Percentiles rank a stretch among this genome's conserved stretches.
Evolutionary conservation across 2,888 invertebrate genomes (phyloP).

Genomic region (Dromius quadrimaculatus): DNA sequence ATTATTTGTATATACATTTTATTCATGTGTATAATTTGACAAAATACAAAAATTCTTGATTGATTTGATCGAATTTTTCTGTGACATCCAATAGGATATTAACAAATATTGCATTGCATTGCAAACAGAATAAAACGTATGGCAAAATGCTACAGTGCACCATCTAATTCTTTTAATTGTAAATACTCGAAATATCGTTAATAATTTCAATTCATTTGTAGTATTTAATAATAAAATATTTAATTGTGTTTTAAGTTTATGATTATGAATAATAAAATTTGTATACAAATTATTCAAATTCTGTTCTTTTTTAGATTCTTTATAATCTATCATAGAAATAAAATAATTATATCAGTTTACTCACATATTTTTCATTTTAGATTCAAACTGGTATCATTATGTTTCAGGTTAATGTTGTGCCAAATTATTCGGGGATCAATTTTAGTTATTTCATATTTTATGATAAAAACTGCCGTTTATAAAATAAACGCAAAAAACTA

Average conservation of each 20-base stretch:
- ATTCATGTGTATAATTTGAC: conserved; percentile 39
- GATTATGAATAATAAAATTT: conserved; percentile 42
- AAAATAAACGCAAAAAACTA: no score
- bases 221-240: conserved; percentile 46
- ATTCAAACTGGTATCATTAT: no score
- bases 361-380: conserved; percentile 8
- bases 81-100: no score
- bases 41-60: conserved; percentile 34
- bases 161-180: background rate
- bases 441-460: no score
- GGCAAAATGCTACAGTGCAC: no score
- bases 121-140: no score
- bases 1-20: conserved; percentile 48
- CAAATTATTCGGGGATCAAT: no score
- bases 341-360: conserved; percentile 47
- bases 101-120: no score
- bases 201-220: conserved; percentile 24
- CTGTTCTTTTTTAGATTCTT: conserved; percentile 48
- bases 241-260: conserved; percentile 42
- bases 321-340: conserved; percentile 48
- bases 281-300: conserved; percentile 51
- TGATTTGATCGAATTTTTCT: background rate
- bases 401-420: no score
- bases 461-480: no score
- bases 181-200: conserved; percentile 22